Evolutionary conservation across 2,797 vertebrate genomes (phyloP).

Genomic region (Lutjanus campechanus): DNA sequence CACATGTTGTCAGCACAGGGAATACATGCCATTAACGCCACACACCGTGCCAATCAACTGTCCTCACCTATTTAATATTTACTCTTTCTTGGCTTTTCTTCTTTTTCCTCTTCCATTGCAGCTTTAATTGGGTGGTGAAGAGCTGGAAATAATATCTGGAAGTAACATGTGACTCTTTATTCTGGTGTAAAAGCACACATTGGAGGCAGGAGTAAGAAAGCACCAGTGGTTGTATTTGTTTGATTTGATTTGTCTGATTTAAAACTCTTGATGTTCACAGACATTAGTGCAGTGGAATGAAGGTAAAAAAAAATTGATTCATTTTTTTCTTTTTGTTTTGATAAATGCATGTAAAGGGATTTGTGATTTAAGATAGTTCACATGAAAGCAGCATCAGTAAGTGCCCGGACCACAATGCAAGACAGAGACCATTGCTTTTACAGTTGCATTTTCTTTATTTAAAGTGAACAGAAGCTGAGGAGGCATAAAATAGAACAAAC

Average conservation of each 20-base stretch:
- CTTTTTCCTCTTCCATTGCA: background rate
- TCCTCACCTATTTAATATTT: background rate
- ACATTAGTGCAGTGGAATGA: background rate
- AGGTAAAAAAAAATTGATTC: background rate
- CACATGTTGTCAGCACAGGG: background rate
- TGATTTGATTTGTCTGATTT: background rate
- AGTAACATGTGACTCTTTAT: slow-evolving; percentile 83
- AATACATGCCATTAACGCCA: background rate
- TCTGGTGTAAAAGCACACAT: slow-evolving; percentile 76
- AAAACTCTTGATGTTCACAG: background rate
- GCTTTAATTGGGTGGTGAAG: slow-evolving; percentile 68
- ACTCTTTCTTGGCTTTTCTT: background rate
- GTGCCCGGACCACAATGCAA: background rate
- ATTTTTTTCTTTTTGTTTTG: background rate
- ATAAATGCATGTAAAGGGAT: background rate
- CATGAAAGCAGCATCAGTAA: background rate
- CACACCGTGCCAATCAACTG: background rate
- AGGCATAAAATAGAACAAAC: slow-evolving; percentile 29
- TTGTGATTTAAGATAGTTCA: background rate
- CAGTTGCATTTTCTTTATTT: slow-evolving; percentile 64
- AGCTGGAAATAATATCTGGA: slow-evolving; percentile 76
- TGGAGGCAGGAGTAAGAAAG: background rate
- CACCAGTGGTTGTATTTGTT: background rate
- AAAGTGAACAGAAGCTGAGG: slow-evolving; percentile 43
- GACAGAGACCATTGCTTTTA: background rate